Percentiles rank a stretch among this genome's conserved stretches.
These are phyloP conservation scores for Mimas tiliae DNA, from an alignment of 2,888 invertebrate species.

Conservation along the genomic window DNA sequence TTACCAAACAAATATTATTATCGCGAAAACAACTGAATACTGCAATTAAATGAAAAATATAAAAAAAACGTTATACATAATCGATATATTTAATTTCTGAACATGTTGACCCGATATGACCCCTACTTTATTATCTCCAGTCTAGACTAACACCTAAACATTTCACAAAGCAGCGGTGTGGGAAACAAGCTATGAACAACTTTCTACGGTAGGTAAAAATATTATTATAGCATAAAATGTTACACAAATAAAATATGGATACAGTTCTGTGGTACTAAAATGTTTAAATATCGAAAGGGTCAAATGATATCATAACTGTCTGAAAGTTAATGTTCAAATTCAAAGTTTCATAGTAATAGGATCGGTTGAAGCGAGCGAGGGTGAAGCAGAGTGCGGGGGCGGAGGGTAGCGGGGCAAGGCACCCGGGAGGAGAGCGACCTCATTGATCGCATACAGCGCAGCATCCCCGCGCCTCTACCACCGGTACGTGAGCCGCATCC, in stretches of 20 bases:
- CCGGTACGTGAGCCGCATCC: constrained; percentile 41
- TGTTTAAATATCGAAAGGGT: neutral
- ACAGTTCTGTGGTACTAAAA: neutral
- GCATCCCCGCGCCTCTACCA: constrained; percentile 64
- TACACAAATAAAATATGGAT: too few relatives aligned
- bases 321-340: constrained; percentile 64
- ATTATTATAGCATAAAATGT: neutral
- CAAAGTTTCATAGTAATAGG: constrained; percentile 67
- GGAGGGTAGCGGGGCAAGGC: constrained; percentile 45
- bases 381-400: constrained; percentile 44
- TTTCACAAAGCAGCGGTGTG: neutral
- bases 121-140: neutral
- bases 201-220: neutral
- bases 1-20: neutral
- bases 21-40: neutral
- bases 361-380: constrained; percentile 59
- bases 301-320: constrained; percentile 1
- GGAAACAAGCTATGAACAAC: neutral
- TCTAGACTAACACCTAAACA: neutral
- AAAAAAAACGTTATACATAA: neutral
- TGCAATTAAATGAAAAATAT: too few relatives aligned
- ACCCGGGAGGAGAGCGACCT: constrained; percentile 58
- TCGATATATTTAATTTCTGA: neutral
- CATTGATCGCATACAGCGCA: constrained; percentile 80
- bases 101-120: neutral